Evolutionary conservation across 1,140 invertebrate species (phyloP), one percentile per base, ranked within the genome.

Genomic region (Bombus affinis): DNA sequence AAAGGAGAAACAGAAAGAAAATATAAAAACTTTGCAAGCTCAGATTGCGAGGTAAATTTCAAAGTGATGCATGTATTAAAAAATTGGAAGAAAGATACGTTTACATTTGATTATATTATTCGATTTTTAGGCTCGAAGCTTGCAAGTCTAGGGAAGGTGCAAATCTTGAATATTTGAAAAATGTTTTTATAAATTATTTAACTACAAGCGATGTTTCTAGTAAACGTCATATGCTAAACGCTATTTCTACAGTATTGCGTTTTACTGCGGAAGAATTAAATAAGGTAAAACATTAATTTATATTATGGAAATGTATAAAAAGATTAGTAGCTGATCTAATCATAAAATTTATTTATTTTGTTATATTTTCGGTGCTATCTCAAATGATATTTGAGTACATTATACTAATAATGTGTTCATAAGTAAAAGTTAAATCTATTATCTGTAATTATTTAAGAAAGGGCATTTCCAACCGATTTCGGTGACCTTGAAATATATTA

Each of bases 111-210:
- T 68, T 10, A 70, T 62, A 28, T 13, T n/a, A 47, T 47, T 72
- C 66, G 22, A 39, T 53, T 94, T 94, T 85, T 91, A 98, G 98
- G 90, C 93, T 98, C 66, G 96, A 98, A 90, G 96, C 97, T 12
- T 97, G 96, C 89, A 97, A 97, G 91, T 97, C 97, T 6, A 95
- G 98, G 37, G 98, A 98, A 94, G 97, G 97, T 18, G 98, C 98
- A 1, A 98, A 98, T 95, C 94, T 98, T 68, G 98, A 98, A 93
- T 98, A 99, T 93, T 93, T 99, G 84, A 99, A 99, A 94, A 99
- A 99, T 95, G 98, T 99, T 15, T 97, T 98, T 68, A 96, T 98
- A 35, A 97, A 97, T 87, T 98, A 97, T 92, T 95, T 99, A 76
- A 96, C 97, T n/a, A 97, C 96, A 22, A 96, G 95, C 2, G 97